Base-by-base conservation (phyloP, 2,888 invertebrate species). In the Arrhopalites spinosus region DNA sequence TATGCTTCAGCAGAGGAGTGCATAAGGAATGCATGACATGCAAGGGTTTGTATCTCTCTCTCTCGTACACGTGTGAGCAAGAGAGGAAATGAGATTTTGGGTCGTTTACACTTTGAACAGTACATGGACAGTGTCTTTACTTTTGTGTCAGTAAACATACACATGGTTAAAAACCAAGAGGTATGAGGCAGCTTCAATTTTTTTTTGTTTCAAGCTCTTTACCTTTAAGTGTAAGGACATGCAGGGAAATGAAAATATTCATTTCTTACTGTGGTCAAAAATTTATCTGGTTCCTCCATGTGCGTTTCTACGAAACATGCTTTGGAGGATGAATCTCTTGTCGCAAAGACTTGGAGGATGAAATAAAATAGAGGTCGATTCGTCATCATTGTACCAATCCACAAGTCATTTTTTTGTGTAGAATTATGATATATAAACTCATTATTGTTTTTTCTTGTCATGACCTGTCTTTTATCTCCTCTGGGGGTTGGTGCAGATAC, bases 61-160 rank as follows among this genome's bases (percentile, higher is more conserved):
- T 72, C 66, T 36, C 47, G 30, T 68, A 75, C 73, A 70, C 75
- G 61, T 72, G 69, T 63, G 76, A 76, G 63, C 70, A 64, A 67
- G 69, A 75, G 75, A 77, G 78, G 78, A 79, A 80, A 78, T 80
- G 76, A 78, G 78, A 78, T 80, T 80, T 76, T 80, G 68, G 80
- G 80, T 80, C 78, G 77, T 80, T 80, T 79, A 80, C 80, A 77
- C 69, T 78, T 45, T 70, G 30, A 17, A 27, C 15, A 20, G 25
- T 30, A n/a, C 30, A 64, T 11, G 8, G 56, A 7, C 56, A 13
- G 11, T 56, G 29, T 13, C 36, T 36, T 36, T 36, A 36, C 36
- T 36, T 36, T 36, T 36, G 36, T 36, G 36, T 36, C 56, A 56
- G 23, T n/a, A 30, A 36, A 70, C 56, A 27, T 20, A 56, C 25